Base-by-base conservation (phyloP, 30 jellyfish, hydroid and myxozoan species). In the Pseudorhiza aurosa region DNA sequence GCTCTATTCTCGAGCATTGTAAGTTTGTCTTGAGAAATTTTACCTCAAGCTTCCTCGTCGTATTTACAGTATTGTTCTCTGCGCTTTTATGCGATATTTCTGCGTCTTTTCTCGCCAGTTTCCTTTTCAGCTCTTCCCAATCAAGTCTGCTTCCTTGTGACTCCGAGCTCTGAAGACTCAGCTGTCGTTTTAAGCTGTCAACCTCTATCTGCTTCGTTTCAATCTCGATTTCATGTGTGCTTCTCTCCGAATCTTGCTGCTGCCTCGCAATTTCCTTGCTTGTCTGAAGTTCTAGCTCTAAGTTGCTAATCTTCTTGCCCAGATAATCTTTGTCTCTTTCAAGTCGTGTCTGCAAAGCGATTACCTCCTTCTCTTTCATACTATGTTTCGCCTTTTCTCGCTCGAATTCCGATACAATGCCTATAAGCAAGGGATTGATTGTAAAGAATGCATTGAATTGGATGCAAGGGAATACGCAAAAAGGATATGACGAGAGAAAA, bases 151-250 rank as follows among this genome's bases (percentile, higher is more conserved):
- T 64, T 14, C 91, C 91, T 29, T 67, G 76, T 18, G 91, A 44
- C 37, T 80, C 91, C 9, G 75, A 42, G 11, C 33, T 65, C 68
- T 80, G 80, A 26, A 80, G 45, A 33, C 91, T 80, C 68, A 80
- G 68, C 25, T 65, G 85, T 47, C 95, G 43, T 45, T 64, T 84
- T 45, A 84, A 27, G 53, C 87, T 50, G 35, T 84, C 95, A 49
- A 70, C 64, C 63, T 84, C 95, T 3, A 84, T 29, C 30, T 70
- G 44, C 55, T 84, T 84, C 10, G 95, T 84, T 47, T 84, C 95
- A 33, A 53, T 59, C 53, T 84, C 95, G 57, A 84, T 71, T 18
- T 73, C 58, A 62, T 84, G 87, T 5, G 95, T 84, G 36, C 65
- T 72, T 36, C 77, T 24, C 53, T 69, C 83, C 33, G 95, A 59